A percentile compares a stretch with the other conserved stretches of the same genome.
Evolutionary conservation across 1,140 invertebrate species (phyloP).

Genomic region (Nasonia longicornis): DNA sequence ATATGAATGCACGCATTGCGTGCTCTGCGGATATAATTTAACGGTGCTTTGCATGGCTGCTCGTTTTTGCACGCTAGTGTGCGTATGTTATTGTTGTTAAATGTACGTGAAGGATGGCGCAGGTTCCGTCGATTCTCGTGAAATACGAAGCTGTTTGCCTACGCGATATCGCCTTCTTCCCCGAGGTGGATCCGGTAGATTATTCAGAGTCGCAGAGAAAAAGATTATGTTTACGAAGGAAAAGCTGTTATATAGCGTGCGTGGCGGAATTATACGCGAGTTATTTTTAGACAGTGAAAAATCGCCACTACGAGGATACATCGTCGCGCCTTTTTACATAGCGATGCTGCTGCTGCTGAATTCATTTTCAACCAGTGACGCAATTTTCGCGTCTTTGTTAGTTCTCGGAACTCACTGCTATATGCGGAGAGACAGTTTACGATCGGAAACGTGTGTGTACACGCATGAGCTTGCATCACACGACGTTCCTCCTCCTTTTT

Average conservation of each 20-base stretch:
- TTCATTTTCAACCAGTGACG: not conserved
- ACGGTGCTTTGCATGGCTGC: not conserved
- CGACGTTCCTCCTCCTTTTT: not conserved
- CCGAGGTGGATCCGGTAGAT: not conserved
- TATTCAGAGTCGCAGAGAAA: not conserved
- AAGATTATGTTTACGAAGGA: not conserved
- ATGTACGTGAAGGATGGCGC: not conserved
- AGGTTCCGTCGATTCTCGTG: not conserved
- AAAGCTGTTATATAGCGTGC: not conserved
- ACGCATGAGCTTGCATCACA: no score
- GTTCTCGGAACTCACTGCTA: not conserved
- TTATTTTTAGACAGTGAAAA: not conserved
- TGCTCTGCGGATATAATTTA: constrained; percentile 5
- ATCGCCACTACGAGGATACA: not conserved
- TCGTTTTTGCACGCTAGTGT: not conserved
- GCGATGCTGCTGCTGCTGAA: not conserved
- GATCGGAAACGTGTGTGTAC: no score
- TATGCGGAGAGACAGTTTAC: not conserved
- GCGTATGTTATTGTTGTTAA: not conserved
- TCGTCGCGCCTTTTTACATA: not conserved
- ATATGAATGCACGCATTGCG: constrained; percentile 29
- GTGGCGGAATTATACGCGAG: not conserved
- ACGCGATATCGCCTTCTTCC: not conserved
- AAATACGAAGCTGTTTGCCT: not conserved
- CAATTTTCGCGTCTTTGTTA: not conserved